A percentile compares a stretch with the other conserved stretches of the same genome.
These are phyloP conservation scores for Calliscelio sp. DNA, from an alignment of 2,888 invertebrate genomes.

Conservation along the genomic window DNA sequence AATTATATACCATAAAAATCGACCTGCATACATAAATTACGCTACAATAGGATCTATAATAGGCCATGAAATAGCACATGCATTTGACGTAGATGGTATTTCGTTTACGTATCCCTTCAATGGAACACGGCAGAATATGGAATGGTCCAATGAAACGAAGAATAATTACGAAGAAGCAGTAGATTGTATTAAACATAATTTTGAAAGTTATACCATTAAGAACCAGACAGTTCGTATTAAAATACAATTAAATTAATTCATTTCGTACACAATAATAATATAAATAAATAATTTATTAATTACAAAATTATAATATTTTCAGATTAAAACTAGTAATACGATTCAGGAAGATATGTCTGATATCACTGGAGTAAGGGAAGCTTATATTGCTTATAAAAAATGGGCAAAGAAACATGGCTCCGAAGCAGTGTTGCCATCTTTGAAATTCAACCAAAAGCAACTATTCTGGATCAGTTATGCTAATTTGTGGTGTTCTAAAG, in stretches of 20 bases:
- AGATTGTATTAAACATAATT: too few species aligned
- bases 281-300: too few species aligned
- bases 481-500: conserved; percentile 88
- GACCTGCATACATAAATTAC: conserved; percentile 96
- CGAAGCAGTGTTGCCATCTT: conserved; percentile 90
- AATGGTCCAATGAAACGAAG: too few species aligned
- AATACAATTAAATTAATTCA: too few species aligned
- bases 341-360: conserved; percentile 88
- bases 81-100: conserved; percentile 97
- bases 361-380: conserved; percentile 96
- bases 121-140: too few species aligned
- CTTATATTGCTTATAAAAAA: conserved; percentile 93
- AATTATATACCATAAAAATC: conserved; percentile 93
- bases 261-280: too few species aligned
- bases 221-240: too few species aligned
- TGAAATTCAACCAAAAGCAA: conserved; percentile 90
- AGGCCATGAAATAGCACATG: conserved; percentile 96
- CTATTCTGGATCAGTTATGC: conserved; percentile 88
- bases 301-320: too few species aligned
- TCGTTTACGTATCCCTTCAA: too few species aligned
- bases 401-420: conserved; percentile 90
- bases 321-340: too few species aligned
- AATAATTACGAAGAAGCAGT: too few species aligned
- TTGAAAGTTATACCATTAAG: too few species aligned
- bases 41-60: conserved; percentile 96